Conservation (phyloP, 2,888 invertebrate genomes). For the Plebejus melissa region DNA sequence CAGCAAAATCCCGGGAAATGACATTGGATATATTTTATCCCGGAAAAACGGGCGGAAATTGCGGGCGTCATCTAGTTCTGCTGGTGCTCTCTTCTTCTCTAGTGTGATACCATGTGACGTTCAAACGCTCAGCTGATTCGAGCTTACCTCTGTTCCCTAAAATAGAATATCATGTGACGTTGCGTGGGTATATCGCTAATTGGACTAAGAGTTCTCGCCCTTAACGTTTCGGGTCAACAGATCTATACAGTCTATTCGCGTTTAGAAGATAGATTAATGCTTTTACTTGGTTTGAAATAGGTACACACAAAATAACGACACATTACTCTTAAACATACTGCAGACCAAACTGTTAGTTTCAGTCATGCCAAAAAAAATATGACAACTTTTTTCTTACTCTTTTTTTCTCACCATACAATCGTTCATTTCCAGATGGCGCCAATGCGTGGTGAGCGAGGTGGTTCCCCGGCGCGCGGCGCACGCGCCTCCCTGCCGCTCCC, state of each 20-base stretch:
- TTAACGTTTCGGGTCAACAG: constrained; percentile 7
- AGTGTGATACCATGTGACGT: no score
- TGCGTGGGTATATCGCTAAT: background rate
- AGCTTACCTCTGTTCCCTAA: background rate
- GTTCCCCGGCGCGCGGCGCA: constrained; percentile 72
- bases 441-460: constrained; percentile 74
- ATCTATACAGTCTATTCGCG: background rate
- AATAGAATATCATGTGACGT: background rate
- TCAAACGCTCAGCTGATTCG: no score
- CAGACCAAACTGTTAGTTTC: background rate
- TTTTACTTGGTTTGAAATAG: no score
- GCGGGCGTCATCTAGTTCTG: no score
- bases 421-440: constrained; percentile 64
- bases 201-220: constrained; percentile 2
- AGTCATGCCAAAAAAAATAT: no score
- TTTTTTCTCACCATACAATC: background rate
- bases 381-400: background rate
- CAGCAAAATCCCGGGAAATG: no score
- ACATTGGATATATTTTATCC: no score
- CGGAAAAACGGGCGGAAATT: no score
- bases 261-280: no score
- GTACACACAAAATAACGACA: background rate
- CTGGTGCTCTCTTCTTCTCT: no score
- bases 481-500: constrained; percentile 72
- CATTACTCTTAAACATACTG: no score